These are phyloP conservation scores for Zosterops lateralis DNA, from an alignment of 2,113 vertebrate genomes.

Conservation along the genomic window DNA sequence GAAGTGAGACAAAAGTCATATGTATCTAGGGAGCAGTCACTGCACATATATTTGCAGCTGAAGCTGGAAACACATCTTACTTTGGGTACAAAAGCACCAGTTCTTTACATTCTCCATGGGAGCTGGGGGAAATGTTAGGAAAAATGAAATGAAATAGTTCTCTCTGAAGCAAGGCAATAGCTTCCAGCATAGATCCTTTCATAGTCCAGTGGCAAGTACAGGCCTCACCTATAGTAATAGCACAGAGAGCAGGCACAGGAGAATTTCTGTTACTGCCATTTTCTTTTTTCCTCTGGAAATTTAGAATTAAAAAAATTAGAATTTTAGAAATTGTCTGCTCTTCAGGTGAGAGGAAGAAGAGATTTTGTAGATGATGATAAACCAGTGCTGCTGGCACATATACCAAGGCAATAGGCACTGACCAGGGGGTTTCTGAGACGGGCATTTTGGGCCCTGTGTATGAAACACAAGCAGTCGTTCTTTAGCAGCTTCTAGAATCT, in stretches of 20 bases:
- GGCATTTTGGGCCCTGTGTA: not conserved
- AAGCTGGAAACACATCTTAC: not conserved
- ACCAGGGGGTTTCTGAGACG: accelerated
- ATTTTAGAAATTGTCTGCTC: not conserved
- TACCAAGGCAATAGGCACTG: not conserved
- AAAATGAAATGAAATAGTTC: not conserved
- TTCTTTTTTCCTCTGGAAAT: not conserved
- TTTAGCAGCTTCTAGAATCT: not conserved
- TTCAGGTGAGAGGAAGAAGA: accelerated
- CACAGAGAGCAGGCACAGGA: not conserved
- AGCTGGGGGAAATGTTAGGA: not conserved
- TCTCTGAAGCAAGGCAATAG: not conserved
- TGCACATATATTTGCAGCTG: not conserved
- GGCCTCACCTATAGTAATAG: not conserved
- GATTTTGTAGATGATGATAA: not conserved
- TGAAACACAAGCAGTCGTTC: not conserved
- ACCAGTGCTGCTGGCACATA: not conserved
- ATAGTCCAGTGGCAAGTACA: not conserved
- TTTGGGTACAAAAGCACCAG: not conserved
- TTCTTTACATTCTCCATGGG: not conserved
- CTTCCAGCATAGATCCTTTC: not conserved
- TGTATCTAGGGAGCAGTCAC: not conserved
- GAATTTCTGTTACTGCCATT: not conserved
- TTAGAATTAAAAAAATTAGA: not conserved
- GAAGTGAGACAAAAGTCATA: not conserved